Conservation (phyloP, 1,140 invertebrate genomes). For the Cataglyphis hispanica region DNA sequence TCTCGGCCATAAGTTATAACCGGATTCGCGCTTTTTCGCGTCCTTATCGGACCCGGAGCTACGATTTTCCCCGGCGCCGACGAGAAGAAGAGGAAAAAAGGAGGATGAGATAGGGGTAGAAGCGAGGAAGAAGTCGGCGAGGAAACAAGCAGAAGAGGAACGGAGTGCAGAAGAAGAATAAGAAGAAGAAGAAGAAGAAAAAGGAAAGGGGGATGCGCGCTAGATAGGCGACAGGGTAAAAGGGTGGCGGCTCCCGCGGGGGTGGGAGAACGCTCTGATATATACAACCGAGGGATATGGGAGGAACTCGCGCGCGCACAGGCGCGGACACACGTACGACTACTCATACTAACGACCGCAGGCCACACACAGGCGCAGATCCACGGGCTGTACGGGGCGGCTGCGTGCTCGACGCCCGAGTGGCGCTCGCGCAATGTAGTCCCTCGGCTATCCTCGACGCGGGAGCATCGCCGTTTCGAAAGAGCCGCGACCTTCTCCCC, state of each 20-base stretch:
- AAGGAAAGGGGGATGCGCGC: conserved; percentile 2
- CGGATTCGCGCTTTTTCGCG: conserved; percentile 65
- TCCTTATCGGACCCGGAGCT: conserved; percentile 55
- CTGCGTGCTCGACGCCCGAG: conserved; percentile 79
- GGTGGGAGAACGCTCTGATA: conserved; percentile 61
- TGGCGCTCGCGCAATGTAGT: conserved; percentile 85
- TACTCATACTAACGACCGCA: neutral
- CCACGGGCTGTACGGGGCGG: conserved; percentile 74
- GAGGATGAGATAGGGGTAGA: neutral
- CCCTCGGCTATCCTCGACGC: conserved; percentile 81
- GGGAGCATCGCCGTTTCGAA: conserved; percentile 81
- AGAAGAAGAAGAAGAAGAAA: conserved; percentile 17
- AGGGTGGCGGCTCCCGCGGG: conserved; percentile 55
- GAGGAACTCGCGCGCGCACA: conserved; percentile 50
- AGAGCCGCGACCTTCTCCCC: conserved; percentile 71
- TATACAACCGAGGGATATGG: conserved; percentile 62
- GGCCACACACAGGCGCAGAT: conserved; percentile 52
- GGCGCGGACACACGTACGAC: conserved; percentile 28
- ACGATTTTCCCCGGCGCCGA: conserved; percentile 29
- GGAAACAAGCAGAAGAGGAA: neutral
- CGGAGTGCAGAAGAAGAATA: neutral
- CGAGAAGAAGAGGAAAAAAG: neutral
- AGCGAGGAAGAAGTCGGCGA: conserved; percentile 23
- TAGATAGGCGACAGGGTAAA: conserved; percentile 20
- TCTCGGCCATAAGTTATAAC: conserved; percentile 65